Evolutionary conservation across 2,797 vertebrate species (phyloP).

Genomic region (Sebastes melanostomus): DNA sequence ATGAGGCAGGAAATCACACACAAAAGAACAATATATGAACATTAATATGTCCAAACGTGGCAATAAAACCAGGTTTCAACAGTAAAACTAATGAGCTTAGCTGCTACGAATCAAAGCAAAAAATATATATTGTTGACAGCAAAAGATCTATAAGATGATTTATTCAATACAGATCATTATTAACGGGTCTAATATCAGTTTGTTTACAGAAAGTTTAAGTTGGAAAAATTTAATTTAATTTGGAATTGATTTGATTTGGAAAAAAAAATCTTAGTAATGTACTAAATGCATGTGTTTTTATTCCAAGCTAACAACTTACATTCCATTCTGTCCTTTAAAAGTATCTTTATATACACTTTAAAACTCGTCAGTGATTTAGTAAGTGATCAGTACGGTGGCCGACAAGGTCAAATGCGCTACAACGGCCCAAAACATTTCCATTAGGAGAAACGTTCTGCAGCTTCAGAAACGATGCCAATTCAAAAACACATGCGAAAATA

Average conservation of each 20-base stretch:
- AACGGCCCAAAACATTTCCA: not conserved
- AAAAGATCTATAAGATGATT: not conserved
- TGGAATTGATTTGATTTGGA: not conserved
- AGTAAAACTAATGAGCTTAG: not conserved
- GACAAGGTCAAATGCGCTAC: not conserved
- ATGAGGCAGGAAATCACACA: conserved; percentile 21
- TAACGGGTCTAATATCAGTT: not conserved
- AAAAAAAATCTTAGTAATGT: not conserved
- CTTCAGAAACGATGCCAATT: not conserved
- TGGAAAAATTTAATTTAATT: not conserved
- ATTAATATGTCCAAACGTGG: not conserved
- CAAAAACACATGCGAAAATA: rapidly evolving
- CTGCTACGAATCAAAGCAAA: not conserved
- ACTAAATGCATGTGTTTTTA: not conserved
- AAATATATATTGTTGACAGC: not conserved
- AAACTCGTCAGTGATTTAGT: not conserved
- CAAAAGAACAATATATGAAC: conserved; percentile 1
- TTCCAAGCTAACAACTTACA: not conserved
- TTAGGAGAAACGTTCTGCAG: not conserved
- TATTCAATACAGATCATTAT: not conserved
- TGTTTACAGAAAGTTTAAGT: not conserved
- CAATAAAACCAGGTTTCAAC: not conserved
- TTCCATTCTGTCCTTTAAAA: too few species aligned
- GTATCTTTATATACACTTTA: not conserved
- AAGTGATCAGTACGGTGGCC: not conserved